A percentile compares a stretch with the other conserved stretches of the same genome.
phyloP scores from a whole-genome alignment of 2,797 vertebrate species.

The Gambusia yucatana region DNA sequence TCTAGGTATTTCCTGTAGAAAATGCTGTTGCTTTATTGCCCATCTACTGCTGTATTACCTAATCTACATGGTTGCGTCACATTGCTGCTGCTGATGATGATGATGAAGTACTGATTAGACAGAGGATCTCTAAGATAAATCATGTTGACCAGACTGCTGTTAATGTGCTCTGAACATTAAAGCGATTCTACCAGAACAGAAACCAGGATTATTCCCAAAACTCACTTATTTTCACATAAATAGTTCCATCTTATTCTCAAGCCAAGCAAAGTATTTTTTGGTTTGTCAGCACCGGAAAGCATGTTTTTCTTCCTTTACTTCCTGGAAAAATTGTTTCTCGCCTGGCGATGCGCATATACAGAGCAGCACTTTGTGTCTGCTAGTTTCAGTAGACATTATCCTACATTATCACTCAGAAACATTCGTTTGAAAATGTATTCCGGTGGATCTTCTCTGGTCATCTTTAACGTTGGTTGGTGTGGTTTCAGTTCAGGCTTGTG shows the following conservation, averaged over 20 bases:
- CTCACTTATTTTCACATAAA: background rate
- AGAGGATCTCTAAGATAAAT: background rate
- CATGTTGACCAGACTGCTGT: background rate
- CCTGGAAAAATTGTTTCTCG: slow-evolving; percentile 3
- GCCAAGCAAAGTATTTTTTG: background rate
- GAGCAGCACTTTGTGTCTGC: background rate
- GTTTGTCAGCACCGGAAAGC: background rate
- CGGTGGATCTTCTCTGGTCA: slow-evolving; percentile 2
- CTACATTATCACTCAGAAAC: background rate
- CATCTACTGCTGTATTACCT: background rate
- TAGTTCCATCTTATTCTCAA: background rate
- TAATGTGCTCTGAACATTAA: background rate
- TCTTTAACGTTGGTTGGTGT: background rate
- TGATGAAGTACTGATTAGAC: background rate
- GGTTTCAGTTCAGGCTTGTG: slow-evolving; percentile 39
- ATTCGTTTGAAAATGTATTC: background rate
- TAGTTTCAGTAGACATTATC: too few species aligned
- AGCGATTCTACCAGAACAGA: background rate
- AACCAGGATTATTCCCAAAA: background rate
- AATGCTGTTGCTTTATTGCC: background rate
- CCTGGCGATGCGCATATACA: background rate
- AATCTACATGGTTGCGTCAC: background rate
- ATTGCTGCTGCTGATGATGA: background rate
- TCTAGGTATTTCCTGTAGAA: background rate
- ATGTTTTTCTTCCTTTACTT: slow-evolving; percentile 17